Conservation (phyloP, 2,888 invertebrate species). For the Stictocephala bisonia region DNA sequence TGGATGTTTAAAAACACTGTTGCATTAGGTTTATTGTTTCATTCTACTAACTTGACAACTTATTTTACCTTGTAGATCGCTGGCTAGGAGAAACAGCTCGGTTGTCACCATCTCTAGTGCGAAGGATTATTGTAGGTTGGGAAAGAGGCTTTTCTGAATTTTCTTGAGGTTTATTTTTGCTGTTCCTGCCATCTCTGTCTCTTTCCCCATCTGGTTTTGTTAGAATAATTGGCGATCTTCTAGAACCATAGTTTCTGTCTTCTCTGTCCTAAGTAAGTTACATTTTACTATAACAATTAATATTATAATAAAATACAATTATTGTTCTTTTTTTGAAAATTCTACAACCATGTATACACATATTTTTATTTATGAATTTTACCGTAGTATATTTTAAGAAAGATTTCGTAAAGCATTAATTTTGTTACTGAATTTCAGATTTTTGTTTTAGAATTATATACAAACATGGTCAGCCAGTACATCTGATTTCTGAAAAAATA, state of each 20-base stretch:
- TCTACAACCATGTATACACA: no score
- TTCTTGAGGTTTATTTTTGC: conserved; percentile 48
- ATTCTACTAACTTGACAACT: neutral
- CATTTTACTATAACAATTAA: no score
- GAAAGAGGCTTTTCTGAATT: conserved; percentile 64
- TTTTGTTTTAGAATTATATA: no score
- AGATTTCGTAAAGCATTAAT: no score
- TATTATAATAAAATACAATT: no score
- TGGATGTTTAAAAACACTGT: neutral
- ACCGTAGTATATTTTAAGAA: no score
- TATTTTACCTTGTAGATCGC: conserved; percentile 56
- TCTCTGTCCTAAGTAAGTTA: conserved; percentile 57
- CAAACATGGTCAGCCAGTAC: no score
- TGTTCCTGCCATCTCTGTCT: conserved; percentile 19
- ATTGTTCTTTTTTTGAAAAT: no score
- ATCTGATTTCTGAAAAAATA: no score
- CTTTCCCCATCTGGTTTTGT: conserved; percentile 55
- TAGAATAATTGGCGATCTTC: conserved; percentile 55
- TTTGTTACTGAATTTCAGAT: no score
- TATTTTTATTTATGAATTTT: no score
- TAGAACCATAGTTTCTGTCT: conserved; percentile 53
- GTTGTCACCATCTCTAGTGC: conserved; percentile 73
- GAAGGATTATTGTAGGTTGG: conserved; percentile 76
- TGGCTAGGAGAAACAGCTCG: conserved; percentile 73
- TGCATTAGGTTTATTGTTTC: no score